These are phyloP conservation scores for Spodoptera littoralis DNA, from an alignment of 2,888 invertebrate genomes.

Conservation along the genomic window DNA sequence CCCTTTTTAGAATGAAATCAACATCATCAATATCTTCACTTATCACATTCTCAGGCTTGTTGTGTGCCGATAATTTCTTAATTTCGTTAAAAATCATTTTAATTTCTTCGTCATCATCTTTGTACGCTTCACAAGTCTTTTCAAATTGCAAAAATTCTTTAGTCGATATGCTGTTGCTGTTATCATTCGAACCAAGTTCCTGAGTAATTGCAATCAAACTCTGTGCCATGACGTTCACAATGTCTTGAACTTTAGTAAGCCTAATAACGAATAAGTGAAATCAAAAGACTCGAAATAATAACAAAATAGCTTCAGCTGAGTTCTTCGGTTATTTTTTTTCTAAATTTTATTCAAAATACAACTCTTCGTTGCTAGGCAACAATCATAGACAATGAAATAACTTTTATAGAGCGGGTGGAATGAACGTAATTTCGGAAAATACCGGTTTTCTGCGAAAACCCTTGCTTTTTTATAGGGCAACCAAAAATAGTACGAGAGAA, in stretches of 20 bases:
- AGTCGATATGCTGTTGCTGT: constrained; percentile 79
- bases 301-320: constrained; percentile 11
- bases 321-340: constrained; percentile 34
- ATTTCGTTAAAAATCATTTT: constrained; percentile 92
- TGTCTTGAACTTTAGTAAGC: background rate
- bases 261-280: background rate
- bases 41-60: constrained; percentile 68
- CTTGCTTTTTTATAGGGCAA: background rate
- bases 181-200: constrained; percentile 76
- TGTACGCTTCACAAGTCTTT: constrained; percentile 79
- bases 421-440: background rate
- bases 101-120: constrained; percentile 89
- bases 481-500: too few species aligned
- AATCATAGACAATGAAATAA: constrained; percentile 8
- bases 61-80: constrained; percentile 84
- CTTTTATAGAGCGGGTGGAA: background rate
- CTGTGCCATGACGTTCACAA: constrained; percentile 66
- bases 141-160: constrained; percentile 82
- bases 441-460: background rate
- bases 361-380: constrained; percentile 65
- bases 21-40: constrained; percentile 80
- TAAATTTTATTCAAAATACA: constrained; percentile 43
- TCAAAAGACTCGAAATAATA: background rate
- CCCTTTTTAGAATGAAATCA: constrained; percentile 81
- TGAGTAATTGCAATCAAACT: constrained; percentile 57